phyloP scores from a whole-genome alignment of 2,113 vertebrate species.

The Scytalopus superciliaris region DNA sequence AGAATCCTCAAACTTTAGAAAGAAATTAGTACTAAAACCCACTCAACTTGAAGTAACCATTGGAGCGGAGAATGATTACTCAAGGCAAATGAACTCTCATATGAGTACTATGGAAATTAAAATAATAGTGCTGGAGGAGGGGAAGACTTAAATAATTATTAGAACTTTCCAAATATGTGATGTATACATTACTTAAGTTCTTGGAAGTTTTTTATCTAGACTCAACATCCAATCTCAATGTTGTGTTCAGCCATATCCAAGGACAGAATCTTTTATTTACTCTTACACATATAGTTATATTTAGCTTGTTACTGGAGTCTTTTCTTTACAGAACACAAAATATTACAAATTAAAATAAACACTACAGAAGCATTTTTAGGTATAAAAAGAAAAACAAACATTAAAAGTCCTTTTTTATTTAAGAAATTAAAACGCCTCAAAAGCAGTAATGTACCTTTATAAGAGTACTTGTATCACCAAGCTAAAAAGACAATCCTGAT shows the following conservation, averaged over 20 bases:
- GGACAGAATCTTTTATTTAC: not conserved
- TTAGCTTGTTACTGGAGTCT: not conserved
- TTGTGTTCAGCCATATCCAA: fast-evolving
- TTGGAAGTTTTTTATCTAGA: not conserved
- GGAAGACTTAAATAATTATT: not conserved
- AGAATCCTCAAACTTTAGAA: conserved; percentile 42
- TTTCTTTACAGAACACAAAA: not conserved
- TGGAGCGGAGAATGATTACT: conserved; percentile 28
- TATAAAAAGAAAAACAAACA: not conserved
- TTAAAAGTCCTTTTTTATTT: not conserved
- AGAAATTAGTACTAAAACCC: conserved; percentile 48
- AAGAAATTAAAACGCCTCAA: not conserved
- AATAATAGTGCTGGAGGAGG: not conserved
- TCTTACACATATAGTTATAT: not conserved
- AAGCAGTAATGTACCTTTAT: not conserved
- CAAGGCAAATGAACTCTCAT: conserved; percentile 19
- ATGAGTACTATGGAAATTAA: not conserved
- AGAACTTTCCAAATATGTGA: not conserved
- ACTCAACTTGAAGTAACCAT: conserved; percentile 30
- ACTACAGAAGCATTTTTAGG: not conserved
- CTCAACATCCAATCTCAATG: not conserved
- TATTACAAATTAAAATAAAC: not conserved
- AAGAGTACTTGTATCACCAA: not conserved
- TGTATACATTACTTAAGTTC: not conserved
- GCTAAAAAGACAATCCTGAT: not conserved